Evolutionary conservation across 2,113 vertebrate species (phyloP).

Genomic region (Sylvia atricapilla): DNA sequence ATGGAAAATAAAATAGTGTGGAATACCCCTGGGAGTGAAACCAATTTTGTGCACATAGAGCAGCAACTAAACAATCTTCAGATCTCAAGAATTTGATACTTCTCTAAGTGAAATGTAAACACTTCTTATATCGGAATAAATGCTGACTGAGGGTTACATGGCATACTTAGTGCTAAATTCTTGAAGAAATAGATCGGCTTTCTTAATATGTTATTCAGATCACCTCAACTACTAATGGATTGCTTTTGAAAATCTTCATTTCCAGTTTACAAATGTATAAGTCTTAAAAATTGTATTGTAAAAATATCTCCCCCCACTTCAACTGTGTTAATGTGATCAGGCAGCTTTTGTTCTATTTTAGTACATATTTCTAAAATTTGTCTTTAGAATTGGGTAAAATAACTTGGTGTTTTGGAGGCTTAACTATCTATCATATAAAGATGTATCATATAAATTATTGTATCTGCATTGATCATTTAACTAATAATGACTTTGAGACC

Average conservation of each 20-base stretch:
- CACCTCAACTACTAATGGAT: neutral
- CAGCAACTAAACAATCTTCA: neutral
- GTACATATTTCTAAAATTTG: neutral
- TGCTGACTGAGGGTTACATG: neutral
- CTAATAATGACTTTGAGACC: neutral
- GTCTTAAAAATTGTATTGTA: neutral
- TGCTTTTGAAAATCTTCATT: neutral
- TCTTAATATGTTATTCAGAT: neutral
- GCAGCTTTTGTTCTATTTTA: neutral
- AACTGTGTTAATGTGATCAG: neutral
- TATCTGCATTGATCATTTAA: neutral
- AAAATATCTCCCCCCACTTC: neutral
- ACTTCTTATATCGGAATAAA: neutral
- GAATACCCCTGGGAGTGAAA: neutral
- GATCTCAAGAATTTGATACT: neutral
- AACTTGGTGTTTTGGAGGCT: neutral
- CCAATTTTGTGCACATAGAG: neutral
- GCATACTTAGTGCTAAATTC: neutral
- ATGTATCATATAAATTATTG: neutral
- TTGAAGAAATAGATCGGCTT: neutral
- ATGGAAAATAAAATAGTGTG: neutral
- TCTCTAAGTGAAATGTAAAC: neutral
- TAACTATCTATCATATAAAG: neutral
- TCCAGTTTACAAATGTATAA: neutral
- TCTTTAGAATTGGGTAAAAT: neutral